These are phyloP conservation scores for Lasiommata megera DNA, from an alignment of 2,888 invertebrate genomes.

Conservation along the genomic window DNA sequence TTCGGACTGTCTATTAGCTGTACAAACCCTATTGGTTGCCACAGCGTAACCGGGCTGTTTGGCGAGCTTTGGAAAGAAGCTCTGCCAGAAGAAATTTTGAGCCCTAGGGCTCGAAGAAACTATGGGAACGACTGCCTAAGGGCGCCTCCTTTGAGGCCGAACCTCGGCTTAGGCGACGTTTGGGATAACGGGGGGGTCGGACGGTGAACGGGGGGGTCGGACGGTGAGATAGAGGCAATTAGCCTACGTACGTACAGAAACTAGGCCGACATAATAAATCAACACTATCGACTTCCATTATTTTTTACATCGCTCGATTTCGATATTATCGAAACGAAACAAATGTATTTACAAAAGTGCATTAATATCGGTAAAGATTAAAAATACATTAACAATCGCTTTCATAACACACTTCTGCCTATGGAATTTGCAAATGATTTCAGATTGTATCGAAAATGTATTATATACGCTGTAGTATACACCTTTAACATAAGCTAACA, in stretches of 20 bases:
- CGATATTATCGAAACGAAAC: slow-evolving; percentile 3
- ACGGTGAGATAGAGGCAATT: too few relatives aligned
- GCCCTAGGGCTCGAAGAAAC: too few relatives aligned
- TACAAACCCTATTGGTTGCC: too few relatives aligned
- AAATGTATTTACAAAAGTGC: slow-evolving; percentile 10
- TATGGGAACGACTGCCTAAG: too few relatives aligned
- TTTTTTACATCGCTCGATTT: slow-evolving; percentile 6
- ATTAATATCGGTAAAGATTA: slow-evolving; percentile 23
- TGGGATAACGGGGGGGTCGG: too few relatives aligned
- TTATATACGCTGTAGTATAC: background rate
- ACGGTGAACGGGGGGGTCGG: too few relatives aligned
- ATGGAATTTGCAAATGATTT: background rate
- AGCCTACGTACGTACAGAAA: background rate
- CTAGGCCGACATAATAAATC: slow-evolving; percentile 3
- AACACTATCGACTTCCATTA: background rate
- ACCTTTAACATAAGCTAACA: background rate
- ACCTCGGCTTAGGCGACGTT: too few relatives aligned
- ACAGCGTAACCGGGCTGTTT: too few relatives aligned
- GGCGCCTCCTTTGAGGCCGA: too few relatives aligned
- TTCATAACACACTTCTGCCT: background rate
- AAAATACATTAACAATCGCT: slow-evolving; percentile 25
- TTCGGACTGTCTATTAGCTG: too few relatives aligned
- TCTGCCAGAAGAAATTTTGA: too few relatives aligned
- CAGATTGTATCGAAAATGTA: background rate
- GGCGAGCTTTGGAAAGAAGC: too few relatives aligned